These are phyloP conservation scores for Panagrolaimus sp. DNA, from an alignment of 1,140 invertebrate species.

Conservation along the genomic window DNA sequence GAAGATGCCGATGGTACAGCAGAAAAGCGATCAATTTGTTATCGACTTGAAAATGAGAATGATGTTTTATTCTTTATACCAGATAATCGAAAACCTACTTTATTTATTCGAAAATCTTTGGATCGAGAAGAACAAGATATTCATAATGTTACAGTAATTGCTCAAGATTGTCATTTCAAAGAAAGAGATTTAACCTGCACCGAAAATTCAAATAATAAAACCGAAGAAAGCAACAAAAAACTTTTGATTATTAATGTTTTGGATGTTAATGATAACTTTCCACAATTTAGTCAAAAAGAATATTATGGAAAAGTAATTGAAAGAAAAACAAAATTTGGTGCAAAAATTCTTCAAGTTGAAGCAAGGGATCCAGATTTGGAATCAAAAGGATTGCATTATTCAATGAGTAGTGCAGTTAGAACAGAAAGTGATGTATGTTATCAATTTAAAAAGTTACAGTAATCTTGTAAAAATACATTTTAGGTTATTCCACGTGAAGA, in stretches of 20 bases:
- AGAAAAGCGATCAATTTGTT: slow-evolving; percentile 12
- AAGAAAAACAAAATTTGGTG: slow-evolving; percentile 16
- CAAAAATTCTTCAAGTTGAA: slow-evolving; percentile 1
- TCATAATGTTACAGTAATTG: slow-evolving; percentile 8
- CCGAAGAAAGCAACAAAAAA: not conserved
- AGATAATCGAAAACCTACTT: not conserved
- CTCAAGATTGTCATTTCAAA: slow-evolving; percentile 6
- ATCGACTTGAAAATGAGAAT: slow-evolving; percentile 8
- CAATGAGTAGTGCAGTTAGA: not conserved
- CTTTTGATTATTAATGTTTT: not conserved
- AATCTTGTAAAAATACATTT: not conserved
- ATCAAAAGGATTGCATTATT: slow-evolving; percentile 15
- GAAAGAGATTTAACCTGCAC: slow-evolving; percentile 2
- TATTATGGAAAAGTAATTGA: slow-evolving; percentile 19
- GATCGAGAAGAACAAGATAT: slow-evolving; percentile 15
- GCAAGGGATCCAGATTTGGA: slow-evolving; percentile 14
- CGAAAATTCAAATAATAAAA: not conserved
- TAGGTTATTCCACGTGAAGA: slow-evolving; percentile 14
- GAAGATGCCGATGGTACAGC: slow-evolving; percentile 13
- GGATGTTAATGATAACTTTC: slow-evolving; percentile 18
- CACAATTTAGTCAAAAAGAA: slow-evolving; percentile 5
- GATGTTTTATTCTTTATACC: slow-evolving; percentile 9
- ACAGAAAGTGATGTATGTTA: not conserved
- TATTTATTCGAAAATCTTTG: slow-evolving; percentile 1
- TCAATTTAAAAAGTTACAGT: not conserved